phyloP scores from a whole-genome alignment of 2,113 vertebrate genomes.

The Oncorhynchus nerka region DNA sequence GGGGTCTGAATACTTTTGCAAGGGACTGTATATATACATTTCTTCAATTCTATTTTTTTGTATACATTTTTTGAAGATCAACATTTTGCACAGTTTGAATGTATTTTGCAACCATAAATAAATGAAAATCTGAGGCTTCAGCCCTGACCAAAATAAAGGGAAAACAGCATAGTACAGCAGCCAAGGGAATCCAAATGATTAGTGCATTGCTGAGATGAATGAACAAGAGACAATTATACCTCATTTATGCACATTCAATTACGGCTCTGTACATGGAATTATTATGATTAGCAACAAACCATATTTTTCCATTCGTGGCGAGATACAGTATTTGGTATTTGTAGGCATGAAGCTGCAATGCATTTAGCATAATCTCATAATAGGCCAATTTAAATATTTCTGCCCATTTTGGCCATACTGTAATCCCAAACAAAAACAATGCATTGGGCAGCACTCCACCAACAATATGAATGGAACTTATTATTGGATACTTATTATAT shows the following conservation, averaged over 20 bases:
- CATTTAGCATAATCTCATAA: conserved; percentile 44
- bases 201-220: conserved; percentile 27
- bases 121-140: background rate
- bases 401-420: conserved; percentile 18
- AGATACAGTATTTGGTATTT: conserved; percentile 31
- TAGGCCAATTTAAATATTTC: conserved; percentile 43
- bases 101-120: background rate
- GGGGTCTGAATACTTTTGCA: background rate
- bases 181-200: conserved; percentile 23
- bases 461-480: conserved; percentile 33
- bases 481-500: conserved; percentile 40
- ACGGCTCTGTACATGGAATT: conserved; percentile 30
- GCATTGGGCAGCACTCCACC: conserved; percentile 35
- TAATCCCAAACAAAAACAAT: conserved; percentile 38
- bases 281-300: conserved; percentile 42
- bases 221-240: conserved; percentile 35
- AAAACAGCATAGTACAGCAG: conserved; percentile 18
- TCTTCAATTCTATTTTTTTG: background rate
- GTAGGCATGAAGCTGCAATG: conserved; percentile 7
- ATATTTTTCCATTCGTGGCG: conserved; percentile 33
- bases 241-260: conserved; percentile 36
- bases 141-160: background rate
- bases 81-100: background rate
- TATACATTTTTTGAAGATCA: background rate
- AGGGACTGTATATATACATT: no score